Base-by-base conservation (phyloP, 2,888 invertebrate species). In the Bembecia ichneumoniformis region DNA sequence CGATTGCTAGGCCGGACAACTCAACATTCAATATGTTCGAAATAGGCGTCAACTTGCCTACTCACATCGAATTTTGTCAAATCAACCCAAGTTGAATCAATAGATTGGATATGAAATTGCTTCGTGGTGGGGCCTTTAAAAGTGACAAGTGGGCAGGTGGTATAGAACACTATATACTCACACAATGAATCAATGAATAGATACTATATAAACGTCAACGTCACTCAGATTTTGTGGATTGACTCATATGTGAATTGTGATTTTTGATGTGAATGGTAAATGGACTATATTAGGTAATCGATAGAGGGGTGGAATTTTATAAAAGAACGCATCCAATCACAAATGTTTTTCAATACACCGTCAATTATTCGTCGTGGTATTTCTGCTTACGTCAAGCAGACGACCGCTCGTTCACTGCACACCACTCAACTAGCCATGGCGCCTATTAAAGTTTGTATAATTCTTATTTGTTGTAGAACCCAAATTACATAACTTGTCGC, bases 341-440 rank as follows among this genome's bases (percentile, higher is more conserved):
- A 78, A 86, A 86, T 87, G 86, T 73, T 83, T 79, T 66, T 71
- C 72, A 77, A 77, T 68, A 64, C 75, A 56, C 65, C 71, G 59
- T 68, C 77, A 55, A 67, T 79, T 69, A 59, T 72, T 69, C 78
- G 83, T 69, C 78, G 83, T 62, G 64, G 74, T 66, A 69, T 82
- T 74, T 64, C 77, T 65, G 73, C 79, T 69, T 72, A 78, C 58
- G 66, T 70, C 49, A 78, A 77, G 68, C 78, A 73, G 67, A 65
- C 73, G 61, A 63, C 66, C 57, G 64, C 66, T 60, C 77, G 87
- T 66, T 58, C 80, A 60, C 62, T 88, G 55, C 82, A 84, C 60
- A 72, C 74, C 48, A 74, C 82, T 46, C 60, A 65, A 51, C 49
- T 72, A 64, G 67, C 71, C 58, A 87, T 87, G 87, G 84, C 87